Conservation (phyloP, 2,888 invertebrate genomes). For the Nymphalis polychloros region DNA sequence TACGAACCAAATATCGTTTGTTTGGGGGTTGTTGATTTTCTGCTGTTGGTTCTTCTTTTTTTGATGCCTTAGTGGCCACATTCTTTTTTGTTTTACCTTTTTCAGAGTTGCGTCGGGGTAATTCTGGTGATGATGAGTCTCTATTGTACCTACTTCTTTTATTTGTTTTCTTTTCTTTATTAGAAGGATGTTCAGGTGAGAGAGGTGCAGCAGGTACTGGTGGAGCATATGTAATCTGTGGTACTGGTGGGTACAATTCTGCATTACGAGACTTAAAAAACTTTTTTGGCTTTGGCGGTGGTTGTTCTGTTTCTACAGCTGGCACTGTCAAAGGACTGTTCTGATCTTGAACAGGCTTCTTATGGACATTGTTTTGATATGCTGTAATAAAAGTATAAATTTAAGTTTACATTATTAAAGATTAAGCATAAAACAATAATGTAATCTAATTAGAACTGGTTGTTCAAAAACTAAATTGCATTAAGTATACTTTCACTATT, state of each 20-base stretch:
- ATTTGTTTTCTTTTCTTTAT: constrained; percentile 67
- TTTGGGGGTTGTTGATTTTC: constrained; percentile 75
- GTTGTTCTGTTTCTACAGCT: constrained; percentile 76
- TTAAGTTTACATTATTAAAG: not conserved
- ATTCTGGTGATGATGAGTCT: constrained; percentile 76
- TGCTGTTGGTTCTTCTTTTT: constrained; percentile 66
- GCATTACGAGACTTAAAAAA: constrained; percentile 94
- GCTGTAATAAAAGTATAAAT: constrained; percentile 55
- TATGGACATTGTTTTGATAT: constrained; percentile 65
- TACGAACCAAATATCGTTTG: constrained; percentile 77
- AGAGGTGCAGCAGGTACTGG: constrained; percentile 71
- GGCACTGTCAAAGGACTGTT: constrained; percentile 80
- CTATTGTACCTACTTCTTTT: constrained; percentile 70
- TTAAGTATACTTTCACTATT: constrained; percentile 13
- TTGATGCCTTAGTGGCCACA: constrained; percentile 71
- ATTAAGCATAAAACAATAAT: constrained; percentile 3
- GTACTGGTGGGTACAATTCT: constrained; percentile 81
- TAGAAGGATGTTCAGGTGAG: constrained; percentile 73
- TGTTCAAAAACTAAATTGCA: not conserved
- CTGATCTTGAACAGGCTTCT: constrained; percentile 78
- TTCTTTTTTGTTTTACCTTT: constrained; percentile 69
- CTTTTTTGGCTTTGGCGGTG: constrained; percentile 90
- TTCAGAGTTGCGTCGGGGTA: constrained; percentile 72
- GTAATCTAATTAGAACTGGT: constrained; percentile 18
- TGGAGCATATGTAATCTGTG: constrained; percentile 78